Conservation (phyloP, 2,113 vertebrate genomes). For the Ivindomyrus marchei region DNA sequence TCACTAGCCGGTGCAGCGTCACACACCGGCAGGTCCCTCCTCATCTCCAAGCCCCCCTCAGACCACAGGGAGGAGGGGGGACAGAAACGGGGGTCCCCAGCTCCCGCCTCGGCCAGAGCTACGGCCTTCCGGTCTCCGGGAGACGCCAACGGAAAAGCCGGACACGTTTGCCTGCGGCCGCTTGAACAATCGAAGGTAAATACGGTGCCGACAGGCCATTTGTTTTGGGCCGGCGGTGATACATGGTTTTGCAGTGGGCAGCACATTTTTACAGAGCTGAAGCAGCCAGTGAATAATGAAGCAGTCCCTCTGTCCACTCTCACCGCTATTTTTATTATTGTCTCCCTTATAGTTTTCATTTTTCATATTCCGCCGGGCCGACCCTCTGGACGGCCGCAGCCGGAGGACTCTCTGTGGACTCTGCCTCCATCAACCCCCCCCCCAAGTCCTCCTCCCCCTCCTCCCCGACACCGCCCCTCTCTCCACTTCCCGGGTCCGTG, state of each 20-base stretch:
- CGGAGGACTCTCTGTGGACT: constrained; percentile 7
- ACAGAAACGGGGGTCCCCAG: too few relatives aligned
- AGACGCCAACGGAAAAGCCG: neutral
- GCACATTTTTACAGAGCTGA: constrained; percentile 73
- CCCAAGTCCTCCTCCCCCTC: neutral
- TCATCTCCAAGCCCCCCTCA: neutral
- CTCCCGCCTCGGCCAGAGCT: neutral
- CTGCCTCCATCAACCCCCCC: neutral
- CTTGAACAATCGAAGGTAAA: constrained; percentile 75
- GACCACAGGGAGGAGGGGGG: neutral
- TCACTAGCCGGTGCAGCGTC: neutral
- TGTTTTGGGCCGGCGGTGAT: constrained; percentile 62
- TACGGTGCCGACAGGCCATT: constrained; percentile 64
- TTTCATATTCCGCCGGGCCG: constrained; percentile 51
- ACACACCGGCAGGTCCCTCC: neutral
- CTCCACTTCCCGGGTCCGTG: neutral
- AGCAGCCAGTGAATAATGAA: constrained; percentile 70
- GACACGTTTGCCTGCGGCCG: constrained; percentile 52
- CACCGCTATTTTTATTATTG: constrained; percentile 71
- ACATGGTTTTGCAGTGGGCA: constrained; percentile 72
- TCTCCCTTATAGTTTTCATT: constrained; percentile 67
- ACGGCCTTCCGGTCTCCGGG: constrained; percentile 6
- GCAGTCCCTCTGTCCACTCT: constrained; percentile 66
- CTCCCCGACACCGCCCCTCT: neutral
- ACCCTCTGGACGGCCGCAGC: constrained; percentile 10